Base-by-base conservation (phyloP, 2,113 vertebrate species). In the Myrmophylax atrothorax region DNA sequence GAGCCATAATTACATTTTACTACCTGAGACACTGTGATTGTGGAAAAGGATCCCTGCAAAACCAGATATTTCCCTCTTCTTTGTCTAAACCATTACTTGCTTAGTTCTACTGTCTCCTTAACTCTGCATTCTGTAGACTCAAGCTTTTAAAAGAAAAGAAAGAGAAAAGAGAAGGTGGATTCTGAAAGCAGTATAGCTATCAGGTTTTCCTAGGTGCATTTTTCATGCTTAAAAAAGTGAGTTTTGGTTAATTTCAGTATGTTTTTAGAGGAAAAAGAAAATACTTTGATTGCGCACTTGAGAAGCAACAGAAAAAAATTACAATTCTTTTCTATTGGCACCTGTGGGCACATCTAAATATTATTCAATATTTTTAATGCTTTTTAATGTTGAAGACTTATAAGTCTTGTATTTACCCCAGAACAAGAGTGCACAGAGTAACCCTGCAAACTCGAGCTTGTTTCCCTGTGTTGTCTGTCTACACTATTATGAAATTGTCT, bases 291-390 rank as follows among this genome's bases (percentile, higher is more conserved):
- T 29, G 14, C 46, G 66, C 73, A 10, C 44, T 82, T 73, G 49
- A 89, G 33, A 44, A 86, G 47, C 62, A 78, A 29, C 2, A 60
- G 29, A 29, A 42, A 59, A 53, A 93, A 29, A 1, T 2, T 17
- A 3, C 8, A 52, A 0, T 33, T 81, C 29, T 50, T 55, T 55
- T 12, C 5, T 68, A 18, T 9, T 64, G 29, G 5, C 18, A 10
- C 22, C 35, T 52, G 10, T 77, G 55, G 50, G 13, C 5, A 31
- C 18, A 64, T 52, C 22, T 74, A 26, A 84, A 29, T 47, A 5
- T 31, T 47, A 47, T 52, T 59, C 60, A 44, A 14, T 77, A 15
- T 90, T 94, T 73, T 62, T 14, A 58, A 50, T 73, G 49, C 12
- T 40, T 85, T 63, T 80, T 46, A 62, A 10, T 72, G 16, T 70